phyloP scores from a whole-genome alignment of 2,113 vertebrate genomes.

The human region GRCh38 chr4:150790501-150791000 shows the following conservation, averaged over 20 bases:
- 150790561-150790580: background rate
- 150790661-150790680: background rate
- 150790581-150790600: background rate
- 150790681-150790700: background rate
- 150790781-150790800: conserved; percentile 9
- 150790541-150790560: background rate
- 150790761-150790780: conserved; percentile 13
- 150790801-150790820: background rate
- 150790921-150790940: conserved; percentile 40
- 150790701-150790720: background rate
- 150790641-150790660: conserved; percentile 9
- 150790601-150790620: background rate
- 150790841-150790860: background rate
- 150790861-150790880: background rate
- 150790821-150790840: background rate
- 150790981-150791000: conserved; percentile 23
- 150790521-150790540: background rate
- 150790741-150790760: background rate
- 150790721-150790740: background rate
- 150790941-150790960: conserved; percentile 31
- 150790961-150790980: conserved; percentile 29
- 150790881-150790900: background rate
- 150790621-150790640: conserved; percentile 34
- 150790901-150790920: background rate
- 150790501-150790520: conserved; percentile 48